Percentiles rank a stretch among this genome's conserved stretches.
These are phyloP conservation scores for Halictus quadricinctus DNA, from an alignment of 2,888 invertebrate species.

Conservation along the genomic window DNA sequence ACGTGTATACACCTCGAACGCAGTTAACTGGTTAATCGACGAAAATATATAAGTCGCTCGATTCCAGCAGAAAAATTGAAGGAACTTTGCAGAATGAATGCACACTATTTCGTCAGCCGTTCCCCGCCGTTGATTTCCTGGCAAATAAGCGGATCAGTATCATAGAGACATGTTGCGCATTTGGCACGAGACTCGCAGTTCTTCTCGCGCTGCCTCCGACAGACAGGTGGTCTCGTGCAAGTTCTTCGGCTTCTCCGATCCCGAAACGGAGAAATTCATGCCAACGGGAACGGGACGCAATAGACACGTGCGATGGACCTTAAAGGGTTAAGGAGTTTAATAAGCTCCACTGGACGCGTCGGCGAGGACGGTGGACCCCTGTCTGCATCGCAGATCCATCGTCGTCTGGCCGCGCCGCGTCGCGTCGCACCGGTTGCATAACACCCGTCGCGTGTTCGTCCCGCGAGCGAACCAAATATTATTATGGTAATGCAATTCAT, in stretches of 20 bases:
- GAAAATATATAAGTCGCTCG: too few species aligned
- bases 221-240: not conserved
- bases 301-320: not conserved
- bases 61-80: not conserved
- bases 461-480: slow-evolving; percentile 41
- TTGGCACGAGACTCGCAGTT: not conserved
- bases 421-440: slow-evolving; percentile 35
- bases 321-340: slow-evolving; percentile 6
- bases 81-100: not conserved
- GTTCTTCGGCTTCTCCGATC: not conserved
- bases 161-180: not conserved
- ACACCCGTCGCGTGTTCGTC: slow-evolving; percentile 48
- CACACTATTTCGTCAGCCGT: not conserved
- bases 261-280: not conserved
- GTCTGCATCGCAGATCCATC: slow-evolving; percentile 30
- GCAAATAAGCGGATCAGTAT: not conserved
- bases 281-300: not conserved
- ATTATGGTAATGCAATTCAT: slow-evolving; percentile 57
- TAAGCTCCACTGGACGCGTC: not conserved
- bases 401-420: slow-evolving; percentile 9
- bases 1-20: too few species aligned
- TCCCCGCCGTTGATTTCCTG: not conserved
- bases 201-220: not conserved
- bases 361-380: not conserved
- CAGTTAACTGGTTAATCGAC: too few species aligned